Base-by-base conservation (phyloP, 2,888 invertebrate species). In the Zygogramma bicolorata region DNA sequence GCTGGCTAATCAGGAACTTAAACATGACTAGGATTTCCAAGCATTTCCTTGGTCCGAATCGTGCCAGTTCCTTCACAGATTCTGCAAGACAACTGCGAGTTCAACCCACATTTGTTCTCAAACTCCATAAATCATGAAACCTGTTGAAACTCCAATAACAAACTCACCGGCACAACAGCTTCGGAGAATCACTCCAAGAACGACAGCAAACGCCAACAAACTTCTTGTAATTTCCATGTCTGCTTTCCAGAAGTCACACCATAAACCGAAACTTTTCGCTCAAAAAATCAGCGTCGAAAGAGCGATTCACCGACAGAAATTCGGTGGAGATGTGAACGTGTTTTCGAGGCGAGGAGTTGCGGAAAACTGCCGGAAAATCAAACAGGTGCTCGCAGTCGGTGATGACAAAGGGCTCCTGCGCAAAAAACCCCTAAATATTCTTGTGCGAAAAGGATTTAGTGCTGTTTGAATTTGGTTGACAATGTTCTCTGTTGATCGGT, bases 331-430 rank as follows among this genome's bases (percentile, higher is more conserved):
- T 25, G 58, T 68, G 18, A 27, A 61, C 70, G 70, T 67, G 73
- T 73, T 68, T 61, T 63, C 73, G 31, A 57, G 46, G 63, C 74
- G 77, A 65, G 65, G 70, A 34, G 49, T 67, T 68, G 74, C 71
- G 79, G 76, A 75, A 76, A 78, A 78, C 79, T 79, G 78, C 66
- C 73, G 77, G 77, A 68, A 77, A 77, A 75, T 77, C 77, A 66
- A 79, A 79, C 80, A 80, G 79, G 80, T 79, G 79, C 74, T 71
- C 66, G 60, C 57, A 60, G 62, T 69, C 25, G 57, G 65, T 46
- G 60, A 65, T 63, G 65, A 73, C 65, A 49, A 66, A 68, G 29
- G 65, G 72, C 63, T 34, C 61, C 70, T 76, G 76, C 76, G 76
- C 76, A 57, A 70, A 69, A 73, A 68, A 67, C 29, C 59, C 22